Evolutionary conservation across 2,888 invertebrate species (phyloP).

Genomic region (Dasypogon diadema): DNA sequence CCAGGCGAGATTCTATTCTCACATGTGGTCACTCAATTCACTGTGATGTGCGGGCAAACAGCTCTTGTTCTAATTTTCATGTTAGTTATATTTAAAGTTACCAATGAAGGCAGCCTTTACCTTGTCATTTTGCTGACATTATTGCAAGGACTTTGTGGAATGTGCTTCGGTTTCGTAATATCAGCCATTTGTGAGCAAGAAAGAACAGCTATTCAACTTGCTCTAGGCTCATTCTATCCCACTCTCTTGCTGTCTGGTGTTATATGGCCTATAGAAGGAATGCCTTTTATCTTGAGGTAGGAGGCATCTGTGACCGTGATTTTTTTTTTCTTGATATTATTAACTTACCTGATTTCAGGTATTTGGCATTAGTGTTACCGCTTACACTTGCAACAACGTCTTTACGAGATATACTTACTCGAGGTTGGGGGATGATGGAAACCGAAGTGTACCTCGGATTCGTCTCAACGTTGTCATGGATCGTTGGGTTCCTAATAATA

Average conservation of each 20-base stretch:
- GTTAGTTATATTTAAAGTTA: conserved; percentile 89
- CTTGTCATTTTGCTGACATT: conserved; percentile 88
- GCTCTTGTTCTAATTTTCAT: conserved; percentile 91
- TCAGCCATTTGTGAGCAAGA: conserved; percentile 93
- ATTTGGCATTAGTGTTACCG: conserved; percentile 86
- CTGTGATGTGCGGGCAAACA: conserved; percentile 95
- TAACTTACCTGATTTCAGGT: conserved; percentile 65
- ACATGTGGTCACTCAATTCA: conserved; percentile 93
- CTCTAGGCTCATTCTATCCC: conserved; percentile 95
- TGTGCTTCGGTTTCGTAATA: conserved; percentile 96
- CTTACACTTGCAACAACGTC: conserved; percentile 94
- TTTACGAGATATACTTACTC: conserved; percentile 85
- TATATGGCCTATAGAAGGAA: conserved; percentile 97
- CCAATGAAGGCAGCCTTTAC: conserved; percentile 88
- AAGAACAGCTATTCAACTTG: conserved; percentile 91
- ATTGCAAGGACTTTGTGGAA: conserved; percentile 92
- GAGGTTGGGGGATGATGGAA: conserved; percentile 87
- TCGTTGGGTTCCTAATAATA: conserved; percentile 82
- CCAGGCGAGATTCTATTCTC: conserved; percentile 93
- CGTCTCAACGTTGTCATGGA: conserved; percentile 88
- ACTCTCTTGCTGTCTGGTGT: conserved; percentile 92
- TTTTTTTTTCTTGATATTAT: background rate
- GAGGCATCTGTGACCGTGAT: background rate
- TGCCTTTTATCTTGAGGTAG: conserved; percentile 83
- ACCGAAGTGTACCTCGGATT: conserved; percentile 90